Conservation (phyloP, 2,888 invertebrate genomes). For the Phyllotreta cruciferae region DNA sequence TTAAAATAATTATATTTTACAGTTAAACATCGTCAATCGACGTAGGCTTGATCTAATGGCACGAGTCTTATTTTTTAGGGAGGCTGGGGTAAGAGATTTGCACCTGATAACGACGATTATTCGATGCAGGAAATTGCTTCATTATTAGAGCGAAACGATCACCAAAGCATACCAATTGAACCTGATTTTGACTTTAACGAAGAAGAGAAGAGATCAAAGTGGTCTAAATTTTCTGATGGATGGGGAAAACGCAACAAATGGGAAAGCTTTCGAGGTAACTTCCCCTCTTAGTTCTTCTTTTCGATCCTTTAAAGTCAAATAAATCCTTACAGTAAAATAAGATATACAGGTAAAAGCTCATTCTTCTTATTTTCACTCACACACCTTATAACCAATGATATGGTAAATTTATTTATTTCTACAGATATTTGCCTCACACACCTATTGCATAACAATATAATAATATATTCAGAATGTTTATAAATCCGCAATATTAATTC, state of each 20-base stretch:
- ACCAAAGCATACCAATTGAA: constrained; percentile 42
- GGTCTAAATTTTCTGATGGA: constrained; percentile 73
- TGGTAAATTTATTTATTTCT: no score
- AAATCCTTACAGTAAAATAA: no score
- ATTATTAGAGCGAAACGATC: constrained; percentile 34
- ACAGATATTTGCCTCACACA: no score
- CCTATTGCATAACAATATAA: no score
- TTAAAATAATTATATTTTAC: constrained; percentile 18
- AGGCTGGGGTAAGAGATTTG: constrained; percentile 60
- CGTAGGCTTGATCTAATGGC: background rate
- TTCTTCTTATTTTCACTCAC: no score
- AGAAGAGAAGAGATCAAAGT: constrained; percentile 68
- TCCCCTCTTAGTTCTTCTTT: background rate
- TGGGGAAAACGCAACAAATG: constrained; percentile 77
- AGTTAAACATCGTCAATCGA: no score
- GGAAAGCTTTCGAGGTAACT: constrained; percentile 65
- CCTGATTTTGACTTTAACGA: constrained; percentile 48
- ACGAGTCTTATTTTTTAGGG: constrained; percentile 46
- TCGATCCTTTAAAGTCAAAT: background rate
- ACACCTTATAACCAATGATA: no score
- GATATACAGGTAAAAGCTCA: no score
- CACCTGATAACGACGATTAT: constrained; percentile 52
- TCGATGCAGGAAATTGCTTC: constrained; percentile 50
- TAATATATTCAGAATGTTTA: no score
- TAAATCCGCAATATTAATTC: no score